A percentile compares a stretch with the other conserved stretches of the same genome.
phyloP scores from a whole-genome alignment of 2,888 invertebrate genomes.

The Leptinotarsa juncta region DNA sequence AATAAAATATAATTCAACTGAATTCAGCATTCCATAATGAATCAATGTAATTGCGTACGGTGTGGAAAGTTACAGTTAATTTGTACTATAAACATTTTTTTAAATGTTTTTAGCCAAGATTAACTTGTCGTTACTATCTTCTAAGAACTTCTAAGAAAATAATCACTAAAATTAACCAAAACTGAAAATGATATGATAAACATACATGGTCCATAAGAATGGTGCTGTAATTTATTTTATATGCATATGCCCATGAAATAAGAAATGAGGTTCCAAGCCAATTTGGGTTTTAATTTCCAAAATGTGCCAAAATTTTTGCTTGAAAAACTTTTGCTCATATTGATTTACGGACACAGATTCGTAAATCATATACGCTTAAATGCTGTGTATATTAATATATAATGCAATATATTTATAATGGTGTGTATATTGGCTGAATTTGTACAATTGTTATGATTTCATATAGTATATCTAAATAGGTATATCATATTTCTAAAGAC shows the following conservation, averaged over 20 bases:
- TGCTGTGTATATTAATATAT: slow-evolving; percentile 66
- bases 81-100: not conserved
- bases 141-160: too few species aligned
- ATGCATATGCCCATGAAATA: slow-evolving; percentile 2
- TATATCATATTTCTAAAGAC: slow-evolving; percentile 35
- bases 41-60: too few species aligned
- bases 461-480: slow-evolving; percentile 63
- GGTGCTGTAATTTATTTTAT: slow-evolving; percentile 48
- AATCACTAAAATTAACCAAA: slow-evolving; percentile 51
- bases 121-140: too few species aligned
- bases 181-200: slow-evolving; percentile 58
- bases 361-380: slow-evolving; percentile 64
- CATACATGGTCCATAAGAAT: slow-evolving; percentile 56
- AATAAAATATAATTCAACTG: not conserved
- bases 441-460: slow-evolving; percentile 68
- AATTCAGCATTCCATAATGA: not conserved
- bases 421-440: slow-evolving; percentile 65
- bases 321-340: slow-evolving; percentile 65
- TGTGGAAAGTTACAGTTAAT: not conserved
- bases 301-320: slow-evolving; percentile 66
- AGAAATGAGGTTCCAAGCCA: slow-evolving; percentile 32
- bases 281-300: slow-evolving; percentile 37
- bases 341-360: slow-evolving; percentile 53
- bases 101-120: too few species aligned
- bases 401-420: slow-evolving; percentile 65